Conservation (phyloP, 2,797 vertebrate species). For the Diplodus sargus region DNA sequence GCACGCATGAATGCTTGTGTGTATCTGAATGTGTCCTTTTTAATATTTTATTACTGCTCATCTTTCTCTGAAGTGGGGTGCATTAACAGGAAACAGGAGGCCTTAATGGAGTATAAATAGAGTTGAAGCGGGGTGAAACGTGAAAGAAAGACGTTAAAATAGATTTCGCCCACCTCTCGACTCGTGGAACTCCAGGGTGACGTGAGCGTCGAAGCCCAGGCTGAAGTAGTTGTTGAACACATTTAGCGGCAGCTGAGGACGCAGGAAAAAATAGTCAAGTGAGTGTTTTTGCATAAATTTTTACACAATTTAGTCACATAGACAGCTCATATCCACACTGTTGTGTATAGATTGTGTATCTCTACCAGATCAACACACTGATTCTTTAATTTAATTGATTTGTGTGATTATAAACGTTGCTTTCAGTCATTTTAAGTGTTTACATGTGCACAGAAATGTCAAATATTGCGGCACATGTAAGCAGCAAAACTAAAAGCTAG, state of each 20-base stretch:
- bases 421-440: too few relatives aligned
- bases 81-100: conserved; percentile 17
- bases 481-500: too few relatives aligned
- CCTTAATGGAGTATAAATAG: conserved; percentile 27
- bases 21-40: conserved; percentile 14
- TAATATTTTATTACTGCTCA: conserved; percentile 35
- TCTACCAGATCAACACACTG: neutral
- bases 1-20: neutral
- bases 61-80: conserved; percentile 1
- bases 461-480: too few relatives aligned
- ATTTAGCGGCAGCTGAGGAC: conserved; percentile 93
- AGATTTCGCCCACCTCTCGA: conserved; percentile 90
- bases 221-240: conserved; percentile 99
- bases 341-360: neutral
- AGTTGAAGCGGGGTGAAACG: neutral
- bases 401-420: too few relatives aligned
- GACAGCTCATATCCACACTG: neutral
- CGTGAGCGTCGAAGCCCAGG: conserved; percentile 98
- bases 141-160: neutral
- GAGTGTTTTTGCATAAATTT: conserved; percentile 18
- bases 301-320: conserved; percentile 4
- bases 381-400: too few relatives aligned
- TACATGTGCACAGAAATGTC: too few relatives aligned
- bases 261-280: neutral
- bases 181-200: conserved; percentile 98